Conservation (phyloP, 2,797 vertebrate genomes). For the Philypnodon macrostomus region DNA sequence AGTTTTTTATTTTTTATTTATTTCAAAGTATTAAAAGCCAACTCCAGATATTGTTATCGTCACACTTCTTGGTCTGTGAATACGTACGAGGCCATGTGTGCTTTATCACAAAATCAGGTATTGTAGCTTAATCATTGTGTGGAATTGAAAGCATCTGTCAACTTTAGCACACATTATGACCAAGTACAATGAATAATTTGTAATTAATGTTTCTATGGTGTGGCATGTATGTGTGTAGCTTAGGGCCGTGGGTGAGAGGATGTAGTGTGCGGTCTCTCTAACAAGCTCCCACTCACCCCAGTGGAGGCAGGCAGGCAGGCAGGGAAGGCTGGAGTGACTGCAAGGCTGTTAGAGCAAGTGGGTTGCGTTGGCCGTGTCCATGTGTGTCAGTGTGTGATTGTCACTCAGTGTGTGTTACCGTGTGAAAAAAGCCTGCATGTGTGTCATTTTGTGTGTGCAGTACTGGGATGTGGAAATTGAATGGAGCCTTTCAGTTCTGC, state of each 20-base stretch:
- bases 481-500: constrained; percentile 85
- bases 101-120: no score
- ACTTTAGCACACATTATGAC: constrained; percentile 50
- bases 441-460: constrained; percentile 79
- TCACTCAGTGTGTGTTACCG: constrained; percentile 64
- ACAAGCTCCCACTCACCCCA: constrained; percentile 80
- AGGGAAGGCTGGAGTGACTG: constrained; percentile 76
- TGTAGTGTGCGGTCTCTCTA: constrained; percentile 74
- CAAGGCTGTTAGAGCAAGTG: constrained; percentile 75
- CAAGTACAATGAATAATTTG: constrained; percentile 70
- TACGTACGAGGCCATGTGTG: no score
- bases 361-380: constrained; percentile 69
- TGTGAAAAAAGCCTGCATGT: constrained; percentile 74
- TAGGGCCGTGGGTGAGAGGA: constrained; percentile 73
- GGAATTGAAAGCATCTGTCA: constrained; percentile 52
- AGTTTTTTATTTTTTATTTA: no score
- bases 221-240: no score
- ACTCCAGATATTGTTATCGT: no score
- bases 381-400: constrained; percentile 42
- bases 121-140: no score
- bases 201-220: constrained; percentile 67
- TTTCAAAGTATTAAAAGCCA: no score
- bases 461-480: constrained; percentile 85
- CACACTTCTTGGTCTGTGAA: no score
- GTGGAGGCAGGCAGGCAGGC: constrained; percentile 73